Evolutionary conservation across 2,888 invertebrate genomes (phyloP), one percentile per base, ranked within the genome.

Genomic region (Lysandra bellargus): DNA sequence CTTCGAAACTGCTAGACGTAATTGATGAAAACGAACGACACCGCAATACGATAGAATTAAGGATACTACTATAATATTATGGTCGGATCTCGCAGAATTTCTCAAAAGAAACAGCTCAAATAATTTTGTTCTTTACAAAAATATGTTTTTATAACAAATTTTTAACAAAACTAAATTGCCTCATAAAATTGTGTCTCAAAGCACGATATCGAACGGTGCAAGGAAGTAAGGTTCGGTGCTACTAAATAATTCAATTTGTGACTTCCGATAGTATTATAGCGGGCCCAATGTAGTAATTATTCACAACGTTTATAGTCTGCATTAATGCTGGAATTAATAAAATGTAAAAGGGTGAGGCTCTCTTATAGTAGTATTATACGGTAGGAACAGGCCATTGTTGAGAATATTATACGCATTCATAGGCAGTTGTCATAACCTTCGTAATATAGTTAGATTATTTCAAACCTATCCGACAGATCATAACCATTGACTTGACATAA

Each of bases 241-340:
- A 57, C 40, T 81, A 61, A 80, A 81, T 79, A 78, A 80, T 81
- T 79, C 69, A 44, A 57, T 33, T 81, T 69, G 74, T 30, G 23
- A 73, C 64, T 61, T 78, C 69, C 69, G 37, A 75, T 76, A 49
- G 40, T 23, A 49, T n/a, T 74, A 33, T 14, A 37, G 9, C 17
- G n/a, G 30, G 37, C 4, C 53, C 37, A 78, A 33, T 60, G 7
- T 57, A 60, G 30, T 9, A 64, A 33, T 69, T 69, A 69, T 69
- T 69, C 33, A 69, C 33, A 37, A 33, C 69, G 69, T 69, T 69
- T 69, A 37, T 37, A 6, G 69, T 33, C 14, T 64, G 23, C 64
- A 64, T 64, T 64, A 64, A 64, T 30, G 9, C 30, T 2, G 64
- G 30, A 30, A 64, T 4, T 57, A 57, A 57, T 57, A 17, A 57